Evolutionary conservation across 2,797 vertebrate genomes (phyloP).

Genomic region (Micromesistius poutassou): DNA sequence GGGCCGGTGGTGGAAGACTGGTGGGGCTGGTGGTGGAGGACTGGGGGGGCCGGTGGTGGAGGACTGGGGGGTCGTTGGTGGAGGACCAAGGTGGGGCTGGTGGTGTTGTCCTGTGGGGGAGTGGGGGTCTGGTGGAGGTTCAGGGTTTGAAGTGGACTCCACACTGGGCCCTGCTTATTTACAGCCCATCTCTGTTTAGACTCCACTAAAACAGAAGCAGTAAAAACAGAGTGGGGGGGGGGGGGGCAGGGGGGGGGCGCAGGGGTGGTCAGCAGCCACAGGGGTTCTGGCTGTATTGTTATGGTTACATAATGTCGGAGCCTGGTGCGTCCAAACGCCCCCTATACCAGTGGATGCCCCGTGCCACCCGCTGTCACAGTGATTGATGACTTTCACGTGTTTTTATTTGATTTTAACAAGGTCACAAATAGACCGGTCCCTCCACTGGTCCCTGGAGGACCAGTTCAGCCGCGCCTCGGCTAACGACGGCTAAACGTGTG

Average conservation of each 20-base stretch:
- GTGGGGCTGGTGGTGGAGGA: too few species aligned
- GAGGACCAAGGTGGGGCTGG: not conserved
- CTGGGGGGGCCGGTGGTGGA: too few species aligned
- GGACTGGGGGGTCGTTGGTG: not conserved
- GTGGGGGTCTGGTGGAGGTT: not conserved
- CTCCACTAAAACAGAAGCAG: conserved; percentile 2
- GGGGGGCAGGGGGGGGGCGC: too few species aligned
- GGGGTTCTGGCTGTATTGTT: not conserved
- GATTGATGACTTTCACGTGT: not conserved
- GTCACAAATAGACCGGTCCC: not conserved
- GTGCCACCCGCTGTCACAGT: not conserved
- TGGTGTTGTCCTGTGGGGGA: not conserved
- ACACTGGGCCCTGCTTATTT: conserved; percentile 11
- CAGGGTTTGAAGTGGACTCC: conserved; percentile 11
- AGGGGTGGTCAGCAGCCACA: too few species aligned
- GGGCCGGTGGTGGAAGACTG: not conserved
- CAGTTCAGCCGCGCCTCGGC: not conserved
- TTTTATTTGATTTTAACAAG: not conserved
- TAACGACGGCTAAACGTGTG: not conserved
- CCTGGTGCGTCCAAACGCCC: not conserved
- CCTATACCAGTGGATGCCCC: not conserved
- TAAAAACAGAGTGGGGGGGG: too few species aligned
- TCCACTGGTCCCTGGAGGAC: not conserved
- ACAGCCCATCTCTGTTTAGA: conserved; percentile 8
- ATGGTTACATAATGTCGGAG: not conserved